Evolutionary conservation across 2,888 invertebrate genomes (phyloP).

Genomic region (Luperina testacea): DNA sequence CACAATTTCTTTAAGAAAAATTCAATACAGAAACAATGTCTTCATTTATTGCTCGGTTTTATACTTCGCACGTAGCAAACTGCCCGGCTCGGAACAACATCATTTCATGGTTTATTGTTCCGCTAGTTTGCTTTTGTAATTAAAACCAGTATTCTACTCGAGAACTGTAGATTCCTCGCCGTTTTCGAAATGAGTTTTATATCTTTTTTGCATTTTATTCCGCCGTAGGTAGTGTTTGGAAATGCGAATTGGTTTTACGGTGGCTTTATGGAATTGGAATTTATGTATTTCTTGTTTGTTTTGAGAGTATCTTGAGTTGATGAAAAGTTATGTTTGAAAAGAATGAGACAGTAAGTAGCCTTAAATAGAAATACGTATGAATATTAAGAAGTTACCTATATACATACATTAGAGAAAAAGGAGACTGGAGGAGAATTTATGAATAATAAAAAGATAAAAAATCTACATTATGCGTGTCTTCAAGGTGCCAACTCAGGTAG

Average conservation of each 20-base stretch:
- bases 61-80: constrained; percentile 67
- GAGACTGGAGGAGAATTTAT: background rate
- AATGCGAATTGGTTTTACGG: constrained; percentile 16
- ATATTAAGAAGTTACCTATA: background rate
- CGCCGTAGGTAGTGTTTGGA: constrained; percentile 14
- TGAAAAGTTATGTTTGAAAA: background rate
- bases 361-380: background rate
- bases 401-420: background rate
- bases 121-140: constrained; percentile 64
- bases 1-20: constrained; percentile 41
- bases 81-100: constrained; percentile 63
- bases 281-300: background rate
- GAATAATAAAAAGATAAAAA: background rate
- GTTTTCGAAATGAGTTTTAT: constrained; percentile 51
- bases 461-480: background rate
- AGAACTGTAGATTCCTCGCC: constrained; percentile 26
- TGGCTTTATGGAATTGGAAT: constrained; percentile 19
- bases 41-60: constrained; percentile 52
- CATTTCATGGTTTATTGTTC: constrained; percentile 67
- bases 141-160: constrained; percentile 56
- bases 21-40: constrained; percentile 53
- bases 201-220: constrained; percentile 39
- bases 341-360: background rate
- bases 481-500: background rate
- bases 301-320: background rate